Conservation (phyloP, 2,888 invertebrate species). For the Meteorus cinctellus region DNA sequence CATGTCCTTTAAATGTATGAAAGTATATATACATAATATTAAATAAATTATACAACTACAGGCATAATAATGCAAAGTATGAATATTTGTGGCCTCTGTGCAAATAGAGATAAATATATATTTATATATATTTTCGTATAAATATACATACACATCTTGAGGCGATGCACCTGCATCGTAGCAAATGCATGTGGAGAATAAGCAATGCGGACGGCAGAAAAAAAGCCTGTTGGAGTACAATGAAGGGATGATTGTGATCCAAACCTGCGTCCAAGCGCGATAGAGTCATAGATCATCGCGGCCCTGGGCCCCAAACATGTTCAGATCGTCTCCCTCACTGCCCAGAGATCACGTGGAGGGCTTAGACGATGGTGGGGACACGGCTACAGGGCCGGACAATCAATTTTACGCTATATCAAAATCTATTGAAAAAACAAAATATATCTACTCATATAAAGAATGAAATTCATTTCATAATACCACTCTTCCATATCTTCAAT, state of each 20-base stretch:
- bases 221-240: conserved; percentile 48
- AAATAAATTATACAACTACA: conserved; percentile 46
- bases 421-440: too few species aligned
- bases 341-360: conserved; percentile 15
- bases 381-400: conserved; percentile 6
- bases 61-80: conserved; percentile 33
- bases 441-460: too few species aligned
- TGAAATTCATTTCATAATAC: too few species aligned
- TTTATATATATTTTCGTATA: conserved; percentile 9
- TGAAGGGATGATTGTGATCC: conserved; percentile 66
- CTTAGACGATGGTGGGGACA: not conserved
- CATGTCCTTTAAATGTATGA: not conserved
- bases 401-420: not conserved
- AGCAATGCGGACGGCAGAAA: conserved; percentile 49
- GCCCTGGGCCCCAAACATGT: conserved; percentile 55
- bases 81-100: conserved; percentile 35
- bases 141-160: conserved; percentile 28
- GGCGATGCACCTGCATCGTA: conserved; percentile 39
- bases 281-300: conserved; percentile 70
- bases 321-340: conserved; percentile 10
- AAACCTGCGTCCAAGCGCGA: conserved; percentile 63
- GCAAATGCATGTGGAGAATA: conserved; percentile 48
- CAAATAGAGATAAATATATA: conserved; percentile 8
- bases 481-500: too few species aligned
- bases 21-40: conserved; percentile 16